phyloP scores from a whole-genome alignment of 2,113 vertebrate species.

The Cynoglossus semilaevis region DNA sequence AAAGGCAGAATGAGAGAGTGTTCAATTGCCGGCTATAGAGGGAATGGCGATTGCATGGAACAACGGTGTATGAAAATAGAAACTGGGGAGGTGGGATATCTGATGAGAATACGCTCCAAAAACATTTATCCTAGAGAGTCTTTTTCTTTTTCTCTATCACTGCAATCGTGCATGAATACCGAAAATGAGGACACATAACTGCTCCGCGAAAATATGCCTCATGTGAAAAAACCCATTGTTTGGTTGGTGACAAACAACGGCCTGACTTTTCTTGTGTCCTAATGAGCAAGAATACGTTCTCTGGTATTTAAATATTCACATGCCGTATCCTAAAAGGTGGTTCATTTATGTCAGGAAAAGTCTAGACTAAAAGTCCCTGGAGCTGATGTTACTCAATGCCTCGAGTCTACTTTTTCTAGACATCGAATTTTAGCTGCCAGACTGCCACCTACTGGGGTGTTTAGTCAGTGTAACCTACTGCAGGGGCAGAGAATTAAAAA shows the following conservation, averaged over 20 bases:
- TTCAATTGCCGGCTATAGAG: conserved; percentile 25
- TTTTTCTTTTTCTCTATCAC: not conserved
- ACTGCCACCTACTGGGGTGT: no score
- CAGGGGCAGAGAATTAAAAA: no score
- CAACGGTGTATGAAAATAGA: conserved; percentile 38
- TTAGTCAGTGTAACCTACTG: no score
- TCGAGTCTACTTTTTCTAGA: no score
- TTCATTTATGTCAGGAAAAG: no score
- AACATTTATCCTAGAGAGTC: conserved; percentile 5
- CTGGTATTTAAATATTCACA: not conserved
- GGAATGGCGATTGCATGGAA: conserved; percentile 41
- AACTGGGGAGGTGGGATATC: conserved; percentile 29
- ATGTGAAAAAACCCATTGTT: not conserved
- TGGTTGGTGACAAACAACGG: not conserved
- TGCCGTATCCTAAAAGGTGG: no score
- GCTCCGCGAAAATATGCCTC: not conserved
- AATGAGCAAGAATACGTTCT: not conserved
- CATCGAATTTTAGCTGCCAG: no score
- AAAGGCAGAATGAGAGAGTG: conserved; percentile 34
- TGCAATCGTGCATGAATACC: conserved; percentile 2
- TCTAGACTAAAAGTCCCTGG: no score
- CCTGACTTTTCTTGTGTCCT: not conserved
- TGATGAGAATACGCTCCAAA: conserved; percentile 24
- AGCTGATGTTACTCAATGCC: no score
- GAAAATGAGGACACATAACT: conserved; percentile 1